These are phyloP conservation scores for Mungos mungo DNA, from an alignment of 2,113 vertebrate species.

Conservation along the genomic window DNA sequence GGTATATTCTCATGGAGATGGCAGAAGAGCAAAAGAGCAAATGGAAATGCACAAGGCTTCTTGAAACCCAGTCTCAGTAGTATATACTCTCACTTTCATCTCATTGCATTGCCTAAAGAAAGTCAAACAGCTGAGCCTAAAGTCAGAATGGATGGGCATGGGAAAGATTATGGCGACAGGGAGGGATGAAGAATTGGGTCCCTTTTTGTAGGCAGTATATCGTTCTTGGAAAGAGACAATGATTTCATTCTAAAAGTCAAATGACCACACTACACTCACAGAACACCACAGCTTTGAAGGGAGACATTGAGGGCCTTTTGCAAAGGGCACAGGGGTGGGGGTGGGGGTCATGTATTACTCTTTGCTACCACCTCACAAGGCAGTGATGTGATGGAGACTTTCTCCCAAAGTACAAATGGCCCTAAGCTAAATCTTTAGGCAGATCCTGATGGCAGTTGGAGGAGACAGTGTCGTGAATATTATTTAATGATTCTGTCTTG, in stretches of 20 bases:
- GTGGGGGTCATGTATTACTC: not conserved
- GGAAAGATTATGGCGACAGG: not conserved
- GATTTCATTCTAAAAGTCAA: not conserved
- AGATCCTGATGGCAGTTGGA: not conserved
- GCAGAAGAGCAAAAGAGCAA: not conserved
- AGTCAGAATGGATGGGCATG: not conserved
- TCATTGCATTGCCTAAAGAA: not conserved
- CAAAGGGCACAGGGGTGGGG: not conserved
- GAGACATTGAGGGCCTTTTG: not conserved
- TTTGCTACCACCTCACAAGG: not conserved
- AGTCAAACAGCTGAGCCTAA: not conserved
- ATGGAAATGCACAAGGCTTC: not conserved
- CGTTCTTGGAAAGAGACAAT: not conserved
- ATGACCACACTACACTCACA: not conserved
- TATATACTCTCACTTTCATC: not conserved
- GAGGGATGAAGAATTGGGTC: not conserved
- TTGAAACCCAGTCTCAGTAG: not conserved
- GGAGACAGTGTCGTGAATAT: not conserved
- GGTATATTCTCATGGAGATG: not conserved
- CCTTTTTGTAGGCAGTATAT: not conserved
- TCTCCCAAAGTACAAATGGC: not conserved
- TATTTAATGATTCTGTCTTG: not conserved
- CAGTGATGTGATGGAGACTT: not conserved
- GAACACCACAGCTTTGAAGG: not conserved
- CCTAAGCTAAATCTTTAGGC: not conserved